Evolutionary conservation across 2,888 invertebrate species (phyloP), one percentile per base, ranked within the genome.

Genomic region (Blera fallax): DNA sequence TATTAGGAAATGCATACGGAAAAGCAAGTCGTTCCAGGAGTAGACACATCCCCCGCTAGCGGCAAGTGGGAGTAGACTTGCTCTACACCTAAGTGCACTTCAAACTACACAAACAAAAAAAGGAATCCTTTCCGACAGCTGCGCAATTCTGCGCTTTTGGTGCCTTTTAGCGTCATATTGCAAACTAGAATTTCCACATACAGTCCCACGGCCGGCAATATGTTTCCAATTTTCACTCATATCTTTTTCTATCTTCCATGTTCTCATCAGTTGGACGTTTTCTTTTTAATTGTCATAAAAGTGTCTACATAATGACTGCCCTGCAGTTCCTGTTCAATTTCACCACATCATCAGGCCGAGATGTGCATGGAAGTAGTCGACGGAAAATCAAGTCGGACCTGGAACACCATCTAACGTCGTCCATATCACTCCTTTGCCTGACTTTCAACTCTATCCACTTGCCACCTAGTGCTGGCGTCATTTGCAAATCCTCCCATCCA

Each of bases 221-320:
- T 3, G n/a, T 29, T 56, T 10, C 48, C 11, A 50, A 43, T 24
- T 67, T 52, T 58, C 58, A 50, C 32, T 45, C 21, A 24, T 21
- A 16, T 21, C 50, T 29, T 29, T n/a, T 34, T 37, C 1, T 45
- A 37, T 10, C 34, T 29, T 8, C 11, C 50, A n/a, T 48, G 7
- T 48, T 18, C 29, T 29, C 64, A 54, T 72, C 65, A 43, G 54
- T 52, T 64, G 69, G 56, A 64, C 37, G 34, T 48, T 69, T 64
- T 69, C 60, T 74, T 84, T 83, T 87, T 88, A 87, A 88, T 88
- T 88, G 88, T 88, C 88, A 87, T 82, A 79, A 78, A 85, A 67
- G 83, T 88, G 88, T 87, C 87, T 87, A 88, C 88, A 87, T 88
- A 88, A 88, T 88, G 88, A 88, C 88, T 87, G 80, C 87, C 67